Evolutionary conservation across 2,888 invertebrate species (phyloP), one percentile per base, ranked within the genome.

Genomic region (Lasius platythorax): DNA sequence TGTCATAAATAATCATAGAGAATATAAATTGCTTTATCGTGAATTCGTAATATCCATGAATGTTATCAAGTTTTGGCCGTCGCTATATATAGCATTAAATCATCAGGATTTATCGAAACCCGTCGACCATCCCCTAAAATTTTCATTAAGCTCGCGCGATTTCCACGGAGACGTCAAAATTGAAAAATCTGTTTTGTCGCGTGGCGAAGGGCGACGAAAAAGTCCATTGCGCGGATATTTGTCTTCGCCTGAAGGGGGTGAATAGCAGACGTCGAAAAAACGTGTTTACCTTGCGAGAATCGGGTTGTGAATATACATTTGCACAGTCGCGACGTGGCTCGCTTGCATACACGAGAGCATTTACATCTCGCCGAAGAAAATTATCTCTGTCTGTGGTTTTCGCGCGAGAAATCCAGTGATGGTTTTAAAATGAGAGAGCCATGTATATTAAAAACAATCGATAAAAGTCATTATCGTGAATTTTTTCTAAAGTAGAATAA

Each of bases 121-220:
- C 15, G n/a, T 0, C 56, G 40, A 23, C 15, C 56, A 23, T 46
- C 6, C 12, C 33, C n/a, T 5, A 23, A 72, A 61, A 46, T 78
- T 78, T 78, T 11, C 56, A 33, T 72, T 40, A n/a, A 68, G 40
- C 18, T 43, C 72, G 70, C 28, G 61, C 79, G 61, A 58, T 79
- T 67, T 23, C 8, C 72, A 37, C 58, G 56, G 28, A 78, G n/a
- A 78, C 28, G 33, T 79, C 70, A 72, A 85, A 88, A 88, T 84
- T 87, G 85, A 87, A 74, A 85, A 81, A 78, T 88, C 85, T 82
- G 82, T 79, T 63, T 74, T 70, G 68, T 87, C 81, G 76, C 68
- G 30, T n/a, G 56, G 28, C 56, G 56, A 61, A 56, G 63, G 18
- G 46, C 28, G 83, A 63, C 63, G 70, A 70, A 63, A 79, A 28